Base-by-base conservation (phyloP, 2,888 invertebrate species). In the Omphaloscelis lunosa region DNA sequence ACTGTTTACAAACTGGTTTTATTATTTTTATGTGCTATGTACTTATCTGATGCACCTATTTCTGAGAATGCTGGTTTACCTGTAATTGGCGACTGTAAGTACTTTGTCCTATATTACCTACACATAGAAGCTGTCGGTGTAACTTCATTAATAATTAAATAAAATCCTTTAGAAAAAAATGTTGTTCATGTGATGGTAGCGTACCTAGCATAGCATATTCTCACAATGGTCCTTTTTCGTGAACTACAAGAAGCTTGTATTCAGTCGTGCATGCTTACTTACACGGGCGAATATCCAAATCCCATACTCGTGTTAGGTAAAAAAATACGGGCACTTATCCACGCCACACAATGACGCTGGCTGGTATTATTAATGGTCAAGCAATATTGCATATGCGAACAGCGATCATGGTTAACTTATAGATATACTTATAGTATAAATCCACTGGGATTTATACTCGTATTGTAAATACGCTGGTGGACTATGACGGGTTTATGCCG, bases 401-500 rank as follows among this genome's bases (percentile, higher is more conserved):
- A 67, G 27, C 51, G 56, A 79, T 58, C 56, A 62, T 27, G n/a
- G 59, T 45, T 23, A 20, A 48, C 59, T 59, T 59, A 53, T 41
- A 66, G 2, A 56, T 12, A 48, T 59, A n/a, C 34, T 34, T 34
- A 34, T 34, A 75, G 61, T 75, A 48, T 71, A 71, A 48, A 48
- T 41, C 27, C 48, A 11, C 29, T 20, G 45, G 15, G 15, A 34
- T 45, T 45, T 45, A 45, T 15, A 45, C 45, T 45, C 12, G 45
- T 45, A 45, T 45, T 45, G 45, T 45, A 45, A 45, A 45, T 45
- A 45, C 15, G 45, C 45, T 45, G 45, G 45, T 45, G 45, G 45
- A 70, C 59, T 73, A 41, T 34, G 34, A 48, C 63, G 65, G 39
- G 61, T 29, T 72, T 76, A 34, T 41, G 65, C 20, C 74, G 39